Conservation (phyloP, 2,888 invertebrate species). For the Malthinus flaveolus region DNA sequence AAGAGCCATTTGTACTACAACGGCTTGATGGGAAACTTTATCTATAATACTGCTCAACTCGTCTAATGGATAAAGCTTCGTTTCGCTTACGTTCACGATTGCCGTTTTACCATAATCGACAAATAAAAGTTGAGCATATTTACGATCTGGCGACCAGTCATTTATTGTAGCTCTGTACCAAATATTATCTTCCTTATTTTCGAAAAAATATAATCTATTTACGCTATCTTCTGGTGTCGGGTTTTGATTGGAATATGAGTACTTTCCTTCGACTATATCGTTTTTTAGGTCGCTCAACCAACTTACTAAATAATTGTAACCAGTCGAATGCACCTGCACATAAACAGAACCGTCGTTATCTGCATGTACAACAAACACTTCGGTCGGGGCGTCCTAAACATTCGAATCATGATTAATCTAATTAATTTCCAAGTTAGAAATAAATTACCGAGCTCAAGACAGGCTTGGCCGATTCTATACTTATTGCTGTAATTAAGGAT, state of each 20-base stretch:
- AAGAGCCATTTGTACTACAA: slow-evolving; percentile 44
- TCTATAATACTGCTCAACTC: slow-evolving; percentile 49
- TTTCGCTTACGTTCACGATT: slow-evolving; percentile 46
- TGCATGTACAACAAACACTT: slow-evolving; percentile 53
- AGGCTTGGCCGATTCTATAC: slow-evolving; percentile 46
- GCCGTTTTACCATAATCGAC: slow-evolving; percentile 61
- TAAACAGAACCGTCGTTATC: slow-evolving; percentile 53
- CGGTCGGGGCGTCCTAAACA: slow-evolving; percentile 42
- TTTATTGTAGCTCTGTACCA: slow-evolving; percentile 58
- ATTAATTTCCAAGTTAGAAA: background rate
- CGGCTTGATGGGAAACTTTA: slow-evolving; percentile 54
- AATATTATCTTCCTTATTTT: slow-evolving; percentile 48
- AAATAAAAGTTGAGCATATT: slow-evolving; percentile 57
- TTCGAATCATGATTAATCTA: background rate
- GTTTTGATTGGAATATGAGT: slow-evolving; percentile 21
- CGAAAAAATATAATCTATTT: slow-evolving; percentile 56
- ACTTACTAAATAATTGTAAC: slow-evolving; percentile 43
- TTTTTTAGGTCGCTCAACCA: slow-evolving; percentile 44
- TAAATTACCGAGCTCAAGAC: slow-evolving; percentile 38
- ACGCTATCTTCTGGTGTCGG: slow-evolving; percentile 46
- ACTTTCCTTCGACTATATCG: slow-evolving; percentile 32
- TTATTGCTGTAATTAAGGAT: slow-evolving; percentile 42
- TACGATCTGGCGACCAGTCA: slow-evolving; percentile 49
- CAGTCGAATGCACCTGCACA: slow-evolving; percentile 51
- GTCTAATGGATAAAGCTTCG: slow-evolving; percentile 57